Conservation (phyloP, 92 coral and sea anemone species). For the Palythoa caribaeorum region DNA sequence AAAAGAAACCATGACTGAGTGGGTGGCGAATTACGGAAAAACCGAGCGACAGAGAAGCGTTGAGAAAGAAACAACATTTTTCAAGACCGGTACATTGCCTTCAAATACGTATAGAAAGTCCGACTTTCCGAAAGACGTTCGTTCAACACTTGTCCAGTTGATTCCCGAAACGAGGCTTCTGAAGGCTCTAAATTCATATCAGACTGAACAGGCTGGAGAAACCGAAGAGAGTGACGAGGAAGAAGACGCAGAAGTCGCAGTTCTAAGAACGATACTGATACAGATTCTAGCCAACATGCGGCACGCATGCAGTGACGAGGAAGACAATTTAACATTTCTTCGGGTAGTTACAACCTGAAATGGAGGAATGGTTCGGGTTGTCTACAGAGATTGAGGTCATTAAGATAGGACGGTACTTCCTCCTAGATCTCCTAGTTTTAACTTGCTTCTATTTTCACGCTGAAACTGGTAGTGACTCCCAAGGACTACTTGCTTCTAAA, state of each 20-base stretch:
- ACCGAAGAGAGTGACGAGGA: constrained; percentile 38
- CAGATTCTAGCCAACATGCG: constrained; percentile 28
- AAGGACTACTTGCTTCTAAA: constrained; percentile 28
- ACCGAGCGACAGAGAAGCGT: too few species aligned
- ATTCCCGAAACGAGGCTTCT: constrained; percentile 14
- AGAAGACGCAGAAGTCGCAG: constrained; percentile 16
- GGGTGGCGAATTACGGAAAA: too few species aligned
- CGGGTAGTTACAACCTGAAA: constrained; percentile 44
- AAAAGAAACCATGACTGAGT: too few species aligned
- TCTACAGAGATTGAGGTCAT: constrained; percentile 30
- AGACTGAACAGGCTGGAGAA: constrained; percentile 20
- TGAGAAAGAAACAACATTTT: not conserved
- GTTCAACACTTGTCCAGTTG: constrained; percentile 26
- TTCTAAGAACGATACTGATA: constrained; percentile 21
- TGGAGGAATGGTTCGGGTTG: constrained; percentile 57
- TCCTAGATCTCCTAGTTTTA: constrained; percentile 32
- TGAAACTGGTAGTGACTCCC: constrained; percentile 36
- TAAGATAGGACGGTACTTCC: constrained; percentile 46
- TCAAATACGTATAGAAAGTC: constrained; percentile 37
- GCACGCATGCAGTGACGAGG: constrained; percentile 36
- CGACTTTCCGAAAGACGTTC: constrained; percentile 40
- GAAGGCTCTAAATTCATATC: constrained; percentile 2
- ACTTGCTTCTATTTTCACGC: constrained; percentile 22
- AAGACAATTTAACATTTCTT: constrained; percentile 46
- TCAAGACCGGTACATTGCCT: not conserved